Evolutionary conservation across 2,888 invertebrate species (phyloP), one percentile per base, ranked within the genome.

Genomic region (Diloba caeruleocephala): DNA sequence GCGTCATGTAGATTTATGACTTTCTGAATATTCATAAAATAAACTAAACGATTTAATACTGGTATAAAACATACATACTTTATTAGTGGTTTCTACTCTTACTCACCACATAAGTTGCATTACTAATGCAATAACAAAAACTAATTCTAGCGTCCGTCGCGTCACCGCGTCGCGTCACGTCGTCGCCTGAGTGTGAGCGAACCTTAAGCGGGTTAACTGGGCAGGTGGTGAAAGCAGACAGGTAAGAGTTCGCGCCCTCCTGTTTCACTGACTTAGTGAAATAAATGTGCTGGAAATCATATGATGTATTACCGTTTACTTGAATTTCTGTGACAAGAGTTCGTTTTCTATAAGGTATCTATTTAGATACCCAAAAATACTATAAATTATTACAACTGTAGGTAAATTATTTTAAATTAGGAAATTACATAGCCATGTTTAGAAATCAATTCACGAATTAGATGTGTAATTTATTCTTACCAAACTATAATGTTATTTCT

Each of bases 151-250:
- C 6, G 21, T 5, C 21, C 21, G 26, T 3, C 33, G 4, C 32
- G 15, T n/a, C 33, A 5, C 21, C 7, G 2, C 26, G 12, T 41
- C 41, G 31, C 10, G 3, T 9, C 15, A 3, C 14, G 14, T 7
- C 21, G 10, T 31, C 44, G 48, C 15, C 14, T 12, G 63, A 79
- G 41, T 61, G 54, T 46, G 46, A 13, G 10, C 15, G n/a, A 29
- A 32, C 38, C 67, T 14, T 86, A 86, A 85, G 82, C 82, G 84
- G 85, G 81, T 86, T 85, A 84, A 72, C 76, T 68, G 52, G 65
- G 71, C 69, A 78, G 78, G 73, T 66, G 78, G 74, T 65, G 74
- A 80, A 81, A 83, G 84, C 74, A 77, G 84, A 87, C 87, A 87
- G 82, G 85, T 79, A 82, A 76, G 71, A 74, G 74, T 70, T 77